Evolutionary conservation across 1,140 invertebrate species (phyloP).

Genomic region (Samia ricini): DNA sequence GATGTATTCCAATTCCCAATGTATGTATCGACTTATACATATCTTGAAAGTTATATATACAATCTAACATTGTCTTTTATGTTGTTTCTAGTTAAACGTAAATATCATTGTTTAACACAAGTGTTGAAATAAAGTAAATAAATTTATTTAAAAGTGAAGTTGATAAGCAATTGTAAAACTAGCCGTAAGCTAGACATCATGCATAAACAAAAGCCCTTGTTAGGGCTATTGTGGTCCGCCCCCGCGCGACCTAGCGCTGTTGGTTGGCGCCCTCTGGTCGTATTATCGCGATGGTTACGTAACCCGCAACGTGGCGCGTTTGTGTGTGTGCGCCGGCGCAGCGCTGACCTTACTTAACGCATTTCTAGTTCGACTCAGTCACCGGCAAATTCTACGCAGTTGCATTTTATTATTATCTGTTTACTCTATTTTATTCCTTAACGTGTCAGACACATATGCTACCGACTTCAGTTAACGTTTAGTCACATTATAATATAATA

Average conservation of each 20-base stretch:
- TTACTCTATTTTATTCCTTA: neutral
- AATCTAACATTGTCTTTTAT: no score
- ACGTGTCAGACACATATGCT: neutral
- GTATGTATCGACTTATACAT: no score
- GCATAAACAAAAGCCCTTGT: neutral
- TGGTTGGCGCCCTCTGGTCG: constrained; percentile 34
- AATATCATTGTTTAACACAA: no score
- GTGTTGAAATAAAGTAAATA: no score
- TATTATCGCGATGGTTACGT: constrained; percentile 39
- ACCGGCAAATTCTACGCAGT: neutral
- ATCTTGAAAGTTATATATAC: no score
- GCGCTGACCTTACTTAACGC: constrained; percentile 63
- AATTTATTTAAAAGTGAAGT: neutral
- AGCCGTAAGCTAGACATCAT: neutral
- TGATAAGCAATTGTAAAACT: neutral
- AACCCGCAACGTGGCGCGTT: constrained; percentile 35
- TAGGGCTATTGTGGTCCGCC: neutral
- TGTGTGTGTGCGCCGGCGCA: constrained; percentile 19
- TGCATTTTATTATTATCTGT: constrained; percentile 1
- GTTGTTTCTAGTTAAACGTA: no score
- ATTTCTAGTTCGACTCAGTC: constrained; percentile 28
- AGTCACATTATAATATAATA: no score
- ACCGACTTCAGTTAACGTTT: neutral
- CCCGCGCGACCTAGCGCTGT: neutral
- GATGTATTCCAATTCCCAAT: no score